Evolutionary conservation across 2,113 vertebrate species (phyloP).

Genomic region (Etia nguti): DNA sequence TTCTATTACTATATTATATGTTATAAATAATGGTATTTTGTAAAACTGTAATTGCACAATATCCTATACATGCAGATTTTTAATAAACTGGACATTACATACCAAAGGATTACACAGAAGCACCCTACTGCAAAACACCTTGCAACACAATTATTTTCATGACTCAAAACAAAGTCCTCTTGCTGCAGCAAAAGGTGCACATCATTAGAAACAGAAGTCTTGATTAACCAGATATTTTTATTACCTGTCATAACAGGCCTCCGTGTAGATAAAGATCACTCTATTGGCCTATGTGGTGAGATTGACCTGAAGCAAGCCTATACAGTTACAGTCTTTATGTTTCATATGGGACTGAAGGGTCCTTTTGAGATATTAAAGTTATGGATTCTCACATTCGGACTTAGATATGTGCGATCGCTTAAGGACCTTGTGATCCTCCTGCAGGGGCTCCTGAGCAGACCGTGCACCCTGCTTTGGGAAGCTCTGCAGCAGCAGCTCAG

Average conservation of each 20-base stretch:
- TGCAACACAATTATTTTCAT: background rate
- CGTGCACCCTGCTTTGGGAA: background rate
- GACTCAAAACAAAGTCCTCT: background rate
- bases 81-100: background rate
- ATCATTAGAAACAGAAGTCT: background rate
- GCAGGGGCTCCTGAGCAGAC: background rate
- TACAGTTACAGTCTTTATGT: background rate
- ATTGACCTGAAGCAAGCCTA: background rate
- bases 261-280: background rate
- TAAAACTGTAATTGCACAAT: background rate
- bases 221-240: background rate
- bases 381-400: background rate
- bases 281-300: background rate
- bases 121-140: background rate
- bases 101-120: background rate
- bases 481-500: background rate
- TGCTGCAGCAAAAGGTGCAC: background rate
- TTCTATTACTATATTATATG: background rate
- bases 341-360: background rate
- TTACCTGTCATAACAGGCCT: background rate
- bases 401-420: background rate
- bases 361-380: background rate
- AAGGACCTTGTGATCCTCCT: background rate
- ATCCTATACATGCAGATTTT: background rate
- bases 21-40: background rate